Conservation (phyloP, 2,888 invertebrate species). For the Drosophila sordidapex region DNA sequence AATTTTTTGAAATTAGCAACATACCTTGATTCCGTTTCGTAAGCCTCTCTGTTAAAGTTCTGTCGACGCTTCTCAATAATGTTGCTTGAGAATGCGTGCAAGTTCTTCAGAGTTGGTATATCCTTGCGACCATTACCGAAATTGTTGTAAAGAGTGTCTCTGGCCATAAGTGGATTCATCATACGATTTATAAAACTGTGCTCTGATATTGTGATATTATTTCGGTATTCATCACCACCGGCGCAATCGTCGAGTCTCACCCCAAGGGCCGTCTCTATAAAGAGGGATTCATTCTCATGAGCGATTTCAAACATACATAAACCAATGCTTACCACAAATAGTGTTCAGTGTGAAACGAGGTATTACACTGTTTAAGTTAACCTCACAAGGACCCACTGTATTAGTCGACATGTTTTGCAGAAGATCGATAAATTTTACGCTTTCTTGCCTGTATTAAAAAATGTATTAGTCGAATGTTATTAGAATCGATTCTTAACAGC, state of each 20-base stretch:
- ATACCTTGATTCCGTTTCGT: conserved; percentile 26
- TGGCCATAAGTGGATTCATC: conserved; percentile 57
- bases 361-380: conserved; percentile 64
- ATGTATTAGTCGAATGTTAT: background rate
- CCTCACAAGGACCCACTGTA: conserved; percentile 23
- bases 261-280: conserved; percentile 76
- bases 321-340: conserved; percentile 65
- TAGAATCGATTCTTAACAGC: background rate
- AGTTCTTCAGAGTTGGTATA: conserved; percentile 48
- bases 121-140: conserved; percentile 56
- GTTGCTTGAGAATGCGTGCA: conserved; percentile 69
- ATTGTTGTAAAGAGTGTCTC: conserved; percentile 47
- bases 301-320: background rate
- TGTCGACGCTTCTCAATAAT: conserved; percentile 66
- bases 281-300: background rate
- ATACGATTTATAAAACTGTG: conserved; percentile 58
- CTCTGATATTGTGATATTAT: conserved; percentile 60
- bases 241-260: conserved; percentile 69
- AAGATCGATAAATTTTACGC: conserved; percentile 62
- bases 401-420: conserved; percentile 31
- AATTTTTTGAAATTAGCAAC: background rate
- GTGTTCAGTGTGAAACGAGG: conserved; percentile 78
- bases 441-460: conserved; percentile 67
- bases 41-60: conserved; percentile 27
- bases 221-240: conserved; percentile 69